Evolutionary conservation across 1,140 invertebrate species (phyloP), one percentile per base, ranked within the genome.

Genomic region (Drosophila gunungcola): DNA sequence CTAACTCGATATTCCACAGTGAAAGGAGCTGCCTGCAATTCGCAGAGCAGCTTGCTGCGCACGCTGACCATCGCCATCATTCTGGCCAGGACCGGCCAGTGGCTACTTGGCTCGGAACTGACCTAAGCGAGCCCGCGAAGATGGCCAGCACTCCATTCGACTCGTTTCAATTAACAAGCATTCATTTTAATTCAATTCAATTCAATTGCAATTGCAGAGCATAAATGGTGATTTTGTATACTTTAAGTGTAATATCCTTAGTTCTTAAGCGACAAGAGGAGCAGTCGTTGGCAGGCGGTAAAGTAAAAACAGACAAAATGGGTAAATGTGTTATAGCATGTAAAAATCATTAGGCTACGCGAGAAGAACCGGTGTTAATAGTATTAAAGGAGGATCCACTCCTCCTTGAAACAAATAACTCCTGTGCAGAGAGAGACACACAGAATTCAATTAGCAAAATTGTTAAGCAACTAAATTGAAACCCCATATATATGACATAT

Each of bases 181-280:
- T 78, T 73, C 65, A 76, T 79, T 88, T 80, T 78, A 90, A 68
- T 79, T 78, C 73, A 89, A 65, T 78, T 76, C 72, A 78, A 88
- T 89, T 89, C 74, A 85, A 90, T 85, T 89, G 80, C 84, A 89
- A 90, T 86, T 89, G 80, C 85, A 89, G 81, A 89, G 80, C 80
- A 90, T 81, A 78, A 89, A 90, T 79, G 85, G 85, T 90, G 84
- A 89, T 89, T 89, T 89, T 90, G 86, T 86, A 86, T 86, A 90
- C 85, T 89, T 89, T 84, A 89, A 89, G 85, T 89, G 80, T 90
- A 90, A 89, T 73, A 90, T 86, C 75, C 75, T 86, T 86, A 86
- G 83, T 86, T 86, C 65, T 52, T 86, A 86, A 86, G 83, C 56
- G 60, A 68, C 32, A 54, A 58, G 32, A 58, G 42, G 13, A 38